phyloP scores from a whole-genome alignment of 2,797 vertebrate genomes.

The Myotis planiceps region DNA sequence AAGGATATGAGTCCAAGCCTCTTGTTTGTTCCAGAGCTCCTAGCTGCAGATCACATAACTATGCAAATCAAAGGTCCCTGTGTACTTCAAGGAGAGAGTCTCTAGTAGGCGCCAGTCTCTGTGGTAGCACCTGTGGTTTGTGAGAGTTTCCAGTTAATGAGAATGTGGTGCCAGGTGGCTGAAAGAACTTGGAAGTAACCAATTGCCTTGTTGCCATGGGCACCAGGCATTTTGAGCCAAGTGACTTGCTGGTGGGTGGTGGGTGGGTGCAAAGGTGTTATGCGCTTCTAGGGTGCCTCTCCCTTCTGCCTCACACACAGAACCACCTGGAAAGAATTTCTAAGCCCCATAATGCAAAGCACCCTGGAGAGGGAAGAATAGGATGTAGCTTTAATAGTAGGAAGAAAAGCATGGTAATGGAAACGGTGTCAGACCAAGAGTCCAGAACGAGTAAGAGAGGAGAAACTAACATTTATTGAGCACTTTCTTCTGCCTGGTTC shows the following conservation, averaged over 20 bases:
- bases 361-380: background rate
- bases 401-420: background rate
- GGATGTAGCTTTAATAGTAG: background rate
- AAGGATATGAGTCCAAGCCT: background rate
- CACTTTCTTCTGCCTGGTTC: background rate
- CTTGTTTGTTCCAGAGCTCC: background rate
- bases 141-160: background rate
- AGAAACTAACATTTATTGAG: background rate
- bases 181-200: slow-evolving; percentile 43
- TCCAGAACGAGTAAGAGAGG: background rate
- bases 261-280: slow-evolving; percentile 27
- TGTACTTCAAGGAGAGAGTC: background rate
- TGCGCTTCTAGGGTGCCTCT: background rate
- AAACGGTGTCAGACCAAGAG: background rate
- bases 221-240: background rate
- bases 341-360: background rate
- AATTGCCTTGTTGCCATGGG: slow-evolving; percentile 43
- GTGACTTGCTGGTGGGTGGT: slow-evolving; percentile 1
- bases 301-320: background rate
- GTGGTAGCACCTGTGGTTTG: background rate
- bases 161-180: background rate
- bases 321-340: slow-evolving; percentile 18
- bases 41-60: background rate
- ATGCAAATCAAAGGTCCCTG: slow-evolving; percentile 11
- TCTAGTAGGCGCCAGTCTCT: background rate